A percentile compares a stretch with the other conserved stretches of the same genome.
phyloP scores from a whole-genome alignment of 2,797 vertebrate species.

The Gastrophryne carolinensis region DNA sequence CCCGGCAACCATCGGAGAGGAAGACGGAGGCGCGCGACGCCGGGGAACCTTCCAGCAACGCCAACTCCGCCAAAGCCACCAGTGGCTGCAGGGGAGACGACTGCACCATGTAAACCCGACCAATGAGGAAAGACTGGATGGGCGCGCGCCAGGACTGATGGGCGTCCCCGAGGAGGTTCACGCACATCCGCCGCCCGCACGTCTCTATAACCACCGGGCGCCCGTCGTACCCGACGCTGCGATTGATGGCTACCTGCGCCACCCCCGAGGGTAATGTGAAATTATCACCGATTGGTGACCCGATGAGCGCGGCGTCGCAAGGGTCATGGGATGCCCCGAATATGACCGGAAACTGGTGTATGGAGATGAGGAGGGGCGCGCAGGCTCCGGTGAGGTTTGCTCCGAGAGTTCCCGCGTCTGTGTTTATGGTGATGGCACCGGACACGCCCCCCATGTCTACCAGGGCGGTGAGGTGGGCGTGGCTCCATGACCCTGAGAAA shows the following conservation, averaged over 20 bases:
- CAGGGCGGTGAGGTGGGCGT: slow-evolving; percentile 60
- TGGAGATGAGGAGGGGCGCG: slow-evolving; percentile 58
- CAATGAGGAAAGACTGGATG: slow-evolving; percentile 65
- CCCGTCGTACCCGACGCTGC: slow-evolving; percentile 64
- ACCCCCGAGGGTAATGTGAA: slow-evolving; percentile 52
- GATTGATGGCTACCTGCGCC: slow-evolving; percentile 56
- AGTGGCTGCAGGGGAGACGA: slow-evolving; percentile 23
- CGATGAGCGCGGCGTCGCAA: slow-evolving; percentile 67
- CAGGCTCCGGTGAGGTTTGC: slow-evolving; percentile 65
- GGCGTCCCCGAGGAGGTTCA: slow-evolving; percentile 58
- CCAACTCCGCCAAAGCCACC: slow-evolving; percentile 66
- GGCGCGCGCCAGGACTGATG: slow-evolving; percentile 64
- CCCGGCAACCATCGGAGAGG: slow-evolving; percentile 57
- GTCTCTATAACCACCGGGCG: slow-evolving; percentile 67
- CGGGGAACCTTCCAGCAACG: slow-evolving; percentile 52
- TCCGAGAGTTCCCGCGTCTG: slow-evolving; percentile 51
- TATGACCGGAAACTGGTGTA: slow-evolving; percentile 74
- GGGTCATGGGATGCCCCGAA: slow-evolving; percentile 68
- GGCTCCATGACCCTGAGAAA: slow-evolving; percentile 54
- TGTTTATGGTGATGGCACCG: slow-evolving; percentile 67
- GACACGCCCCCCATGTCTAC: slow-evolving; percentile 75
- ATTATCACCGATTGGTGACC: slow-evolving; percentile 59
- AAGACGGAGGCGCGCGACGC: slow-evolving; percentile 52
- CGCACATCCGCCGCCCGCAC: slow-evolving; percentile 55
- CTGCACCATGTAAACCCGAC: slow-evolving; percentile 71